A percentile compares a stretch with the other conserved stretches of the same genome.
Conservation (phyloP, 2,113 vertebrate species). For the Acanthochromis polyacanthus region DNA sequence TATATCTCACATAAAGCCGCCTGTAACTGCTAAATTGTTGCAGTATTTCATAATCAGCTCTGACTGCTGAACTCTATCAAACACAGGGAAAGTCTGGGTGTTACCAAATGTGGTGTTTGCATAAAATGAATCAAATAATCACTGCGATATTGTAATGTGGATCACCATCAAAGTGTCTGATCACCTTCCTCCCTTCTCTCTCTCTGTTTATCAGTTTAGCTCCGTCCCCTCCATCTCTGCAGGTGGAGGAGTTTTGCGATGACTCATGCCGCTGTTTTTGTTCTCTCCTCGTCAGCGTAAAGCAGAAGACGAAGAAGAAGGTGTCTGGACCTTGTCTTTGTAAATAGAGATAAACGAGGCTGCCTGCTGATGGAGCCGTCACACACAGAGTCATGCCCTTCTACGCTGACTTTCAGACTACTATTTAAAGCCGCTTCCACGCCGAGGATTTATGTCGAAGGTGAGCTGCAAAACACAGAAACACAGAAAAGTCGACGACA, state of each 20-base stretch:
- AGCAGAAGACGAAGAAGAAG: constrained; percentile 1
- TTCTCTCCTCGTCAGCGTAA: not conserved
- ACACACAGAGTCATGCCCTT: not conserved
- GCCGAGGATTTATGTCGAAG: not conserved
- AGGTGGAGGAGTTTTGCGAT: constrained; percentile 27
- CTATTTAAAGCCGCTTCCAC: not conserved
- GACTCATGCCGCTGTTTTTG: constrained; percentile 25
- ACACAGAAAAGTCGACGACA: not conserved
- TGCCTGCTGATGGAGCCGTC: constrained; percentile 31
- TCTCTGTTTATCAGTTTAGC: not conserved
- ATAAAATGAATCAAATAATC: too few relatives aligned
- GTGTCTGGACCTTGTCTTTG: constrained; percentile 13
- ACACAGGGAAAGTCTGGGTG: too few relatives aligned
- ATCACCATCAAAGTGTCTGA: too few relatives aligned
- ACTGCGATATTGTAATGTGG: too few relatives aligned
- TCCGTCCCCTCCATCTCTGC: not conserved
- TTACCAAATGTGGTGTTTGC: too few relatives aligned
- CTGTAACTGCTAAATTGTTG: too few relatives aligned
- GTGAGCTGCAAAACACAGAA: not conserved
- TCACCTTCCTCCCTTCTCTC: not conserved
- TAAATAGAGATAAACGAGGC: constrained; percentile 24
- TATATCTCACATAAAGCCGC: too few relatives aligned
- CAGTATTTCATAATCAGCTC: too few relatives aligned
- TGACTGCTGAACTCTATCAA: too few relatives aligned
- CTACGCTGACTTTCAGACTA: constrained; percentile 13